Evolutionary conservation across 2,888 invertebrate species (phyloP).

Genomic region (Dasysyrphus tricinctus): DNA sequence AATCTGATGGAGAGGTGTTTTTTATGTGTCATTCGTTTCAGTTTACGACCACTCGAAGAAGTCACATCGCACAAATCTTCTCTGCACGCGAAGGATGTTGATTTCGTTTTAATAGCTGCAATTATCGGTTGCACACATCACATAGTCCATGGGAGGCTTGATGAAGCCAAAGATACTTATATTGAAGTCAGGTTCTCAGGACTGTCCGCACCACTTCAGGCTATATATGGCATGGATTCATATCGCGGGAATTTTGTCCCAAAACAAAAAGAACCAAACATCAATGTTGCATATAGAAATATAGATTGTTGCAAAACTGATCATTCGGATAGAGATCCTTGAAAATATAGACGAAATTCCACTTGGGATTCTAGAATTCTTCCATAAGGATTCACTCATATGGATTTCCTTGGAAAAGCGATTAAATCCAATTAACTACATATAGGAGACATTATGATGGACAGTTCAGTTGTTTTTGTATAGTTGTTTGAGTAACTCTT

Average conservation of each 20-base stretch:
- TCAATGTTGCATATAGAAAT: not conserved
- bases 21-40: constrained; percentile 44
- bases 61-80: constrained; percentile 50
- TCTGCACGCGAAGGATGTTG: constrained; percentile 50
- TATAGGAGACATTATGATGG: not conserved
- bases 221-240: constrained; percentile 50
- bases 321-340: constrained; percentile 37
- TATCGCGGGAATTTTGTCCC: constrained; percentile 35
- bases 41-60: constrained; percentile 41
- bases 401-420: constrained; percentile 63
- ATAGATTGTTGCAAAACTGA: constrained; percentile 35
- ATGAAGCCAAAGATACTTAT: not conserved
- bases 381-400: constrained; percentile 27
- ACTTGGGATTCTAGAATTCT: constrained; percentile 47
- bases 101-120: constrained; percentile 58
- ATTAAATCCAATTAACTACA: constrained; percentile 68
- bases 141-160: constrained; percentile 7
- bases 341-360: constrained; percentile 59
- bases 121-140: constrained; percentile 46
- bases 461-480: constrained; percentile 13
- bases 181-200: constrained; percentile 14
- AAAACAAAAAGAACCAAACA: constrained; percentile 34
- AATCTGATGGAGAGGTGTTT: constrained; percentile 33
- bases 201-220: not conserved
- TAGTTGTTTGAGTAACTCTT: not conserved